A percentile compares a stretch with the other conserved stretches of the same genome.
phyloP scores from a whole-genome alignment of 2,888 invertebrate genomes.

The Alviniconcha strummeri region DNA sequence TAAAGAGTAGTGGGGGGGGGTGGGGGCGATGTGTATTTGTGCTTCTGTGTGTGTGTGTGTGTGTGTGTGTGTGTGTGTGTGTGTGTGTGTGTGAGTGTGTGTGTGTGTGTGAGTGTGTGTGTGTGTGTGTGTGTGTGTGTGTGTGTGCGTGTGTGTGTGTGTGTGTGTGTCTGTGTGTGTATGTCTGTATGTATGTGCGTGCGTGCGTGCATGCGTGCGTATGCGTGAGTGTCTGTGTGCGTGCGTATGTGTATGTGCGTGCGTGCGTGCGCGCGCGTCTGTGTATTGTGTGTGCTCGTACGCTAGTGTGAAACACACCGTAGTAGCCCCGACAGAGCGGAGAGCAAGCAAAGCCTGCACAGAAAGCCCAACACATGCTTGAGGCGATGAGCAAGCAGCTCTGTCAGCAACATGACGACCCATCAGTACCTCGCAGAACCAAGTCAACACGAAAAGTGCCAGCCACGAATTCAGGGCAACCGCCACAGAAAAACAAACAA shows the following conservation, averaged over 20 bases:
- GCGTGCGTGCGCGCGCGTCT: background rate
- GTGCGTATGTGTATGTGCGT: slow-evolving; percentile 23
- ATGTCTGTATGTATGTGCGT: slow-evolving; percentile 17
- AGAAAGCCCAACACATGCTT: too few relatives aligned
- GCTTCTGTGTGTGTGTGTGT: background rate
- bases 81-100: slow-evolving; percentile 2
- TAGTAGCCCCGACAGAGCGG: too few relatives aligned
- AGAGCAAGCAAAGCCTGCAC: too few relatives aligned
- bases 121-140: slow-evolving; percentile 14
- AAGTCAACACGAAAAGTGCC: too few relatives aligned
- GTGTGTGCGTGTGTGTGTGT: slow-evolving; percentile 2
- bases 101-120: background rate
- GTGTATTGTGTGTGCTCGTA: background rate
- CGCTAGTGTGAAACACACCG: background rate
- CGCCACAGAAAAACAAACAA: too few relatives aligned
- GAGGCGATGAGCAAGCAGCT: too few relatives aligned
- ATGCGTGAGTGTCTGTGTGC: slow-evolving; percentile 15
- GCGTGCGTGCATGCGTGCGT: slow-evolving; percentile 1
- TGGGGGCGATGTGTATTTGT: background rate
- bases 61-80: background rate
- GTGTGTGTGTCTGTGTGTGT: background rate
- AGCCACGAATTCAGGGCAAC: too few relatives aligned
- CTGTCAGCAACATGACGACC: too few relatives aligned
- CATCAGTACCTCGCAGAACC: too few relatives aligned
- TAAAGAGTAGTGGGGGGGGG: too few relatives aligned